Conservation (phyloP, 2,113 vertebrate genomes). For the Synchiropus splendidus region DNA sequence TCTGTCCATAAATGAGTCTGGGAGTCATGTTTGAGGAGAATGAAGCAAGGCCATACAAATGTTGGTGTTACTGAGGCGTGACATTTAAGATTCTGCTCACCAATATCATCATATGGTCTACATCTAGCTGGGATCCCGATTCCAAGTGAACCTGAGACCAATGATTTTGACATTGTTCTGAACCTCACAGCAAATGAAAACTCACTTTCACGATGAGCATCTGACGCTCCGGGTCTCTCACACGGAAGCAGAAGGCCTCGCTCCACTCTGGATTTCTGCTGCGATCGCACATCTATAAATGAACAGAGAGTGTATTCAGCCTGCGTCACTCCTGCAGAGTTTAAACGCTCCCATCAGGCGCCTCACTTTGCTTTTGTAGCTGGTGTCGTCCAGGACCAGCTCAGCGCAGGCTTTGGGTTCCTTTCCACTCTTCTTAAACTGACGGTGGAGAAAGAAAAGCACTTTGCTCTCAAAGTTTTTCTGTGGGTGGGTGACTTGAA, state of each 20-base stretch:
- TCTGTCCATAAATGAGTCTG: no score
- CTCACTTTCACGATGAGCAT: conserved; percentile 77
- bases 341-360: background rate
- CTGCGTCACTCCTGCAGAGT: background rate
- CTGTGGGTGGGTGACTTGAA: background rate
- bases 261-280: conserved; percentile 72
- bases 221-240: conserved; percentile 71
- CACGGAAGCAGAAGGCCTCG: conserved; percentile 75
- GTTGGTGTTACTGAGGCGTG: no score
- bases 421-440: conserved; percentile 81
- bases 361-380: conserved; percentile 76
- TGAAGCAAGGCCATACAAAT: no score
- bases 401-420: conserved; percentile 72
- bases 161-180: no score
- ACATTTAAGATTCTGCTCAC: no score
- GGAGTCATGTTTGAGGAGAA: no score
- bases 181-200: background rate
- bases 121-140: no score
- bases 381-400: conserved; percentile 63
- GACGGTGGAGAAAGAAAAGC: background rate
- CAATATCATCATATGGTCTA: no score
- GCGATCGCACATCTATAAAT: conserved; percentile 65
- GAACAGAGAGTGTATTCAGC: background rate
- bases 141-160: no score
- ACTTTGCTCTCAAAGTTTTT: background rate